Conservation (phyloP, 2,113 vertebrate genomes). For the Malurus melanocephalus region DNA sequence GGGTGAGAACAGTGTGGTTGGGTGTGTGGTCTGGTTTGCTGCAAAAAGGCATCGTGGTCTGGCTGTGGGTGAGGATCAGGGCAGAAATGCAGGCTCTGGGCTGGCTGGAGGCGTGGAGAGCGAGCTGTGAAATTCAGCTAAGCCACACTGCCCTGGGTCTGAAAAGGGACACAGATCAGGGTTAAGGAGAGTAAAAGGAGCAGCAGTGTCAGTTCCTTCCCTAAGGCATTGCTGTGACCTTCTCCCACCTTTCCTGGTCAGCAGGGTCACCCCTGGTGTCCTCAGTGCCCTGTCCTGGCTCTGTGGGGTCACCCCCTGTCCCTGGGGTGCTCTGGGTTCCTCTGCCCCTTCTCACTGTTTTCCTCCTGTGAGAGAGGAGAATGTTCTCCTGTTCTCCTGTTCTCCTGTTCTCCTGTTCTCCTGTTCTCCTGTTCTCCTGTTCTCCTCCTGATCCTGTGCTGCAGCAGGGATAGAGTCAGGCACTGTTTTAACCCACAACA, state of each 20-base stretch:
- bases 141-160: background rate
- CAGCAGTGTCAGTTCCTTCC: background rate
- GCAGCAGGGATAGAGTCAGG: fast-evolving
- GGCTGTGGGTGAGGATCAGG: background rate
- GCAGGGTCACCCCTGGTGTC: background rate
- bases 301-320: too few relatives aligned
- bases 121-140: background rate
- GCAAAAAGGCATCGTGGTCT: background rate
- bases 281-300: background rate
- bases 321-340: background rate
- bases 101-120: fast-evolving
- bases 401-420: too few relatives aligned
- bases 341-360: background rate
- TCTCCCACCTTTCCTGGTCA: background rate
- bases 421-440: too few relatives aligned
- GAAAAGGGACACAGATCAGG: background rate
- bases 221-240: background rate
- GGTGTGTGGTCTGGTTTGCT: background rate
- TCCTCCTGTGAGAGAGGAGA: too few relatives aligned
- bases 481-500: background rate
- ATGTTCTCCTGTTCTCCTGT: too few relatives aligned
- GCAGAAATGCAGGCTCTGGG: background rate
- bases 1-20: background rate
- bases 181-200: background rate
- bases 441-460: too few relatives aligned